Evolutionary conservation across 92 coral and sea anemone species (phyloP), one percentile per base, ranked within the genome.

Genomic region (Muricea muricata): DNA sequence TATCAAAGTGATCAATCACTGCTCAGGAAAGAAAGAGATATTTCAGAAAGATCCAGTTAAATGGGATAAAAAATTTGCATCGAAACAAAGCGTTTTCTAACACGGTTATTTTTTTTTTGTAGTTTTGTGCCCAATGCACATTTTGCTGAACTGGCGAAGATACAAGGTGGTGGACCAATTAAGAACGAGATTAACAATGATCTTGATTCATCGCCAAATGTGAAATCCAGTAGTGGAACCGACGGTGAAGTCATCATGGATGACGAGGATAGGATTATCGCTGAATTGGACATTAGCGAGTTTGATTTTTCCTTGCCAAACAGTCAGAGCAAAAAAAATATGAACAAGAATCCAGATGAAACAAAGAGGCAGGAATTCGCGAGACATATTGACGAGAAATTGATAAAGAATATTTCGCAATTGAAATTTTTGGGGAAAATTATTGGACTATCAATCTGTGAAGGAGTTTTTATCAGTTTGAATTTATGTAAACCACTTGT

Each of bases 401-500:
- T 75, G 25, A 50, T 7, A 24, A 14, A 75, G 65, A 93, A 93
- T 79, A 83, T 92, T 75, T 81, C 89, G 55, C 98, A 92, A 84
- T 85, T 95, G 18, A 93, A 91, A 24, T 89, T 93, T 56, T 83
- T 93, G 30, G 98, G 98, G 45, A 93, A 90, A 28, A 79, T 95
- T 71, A 84, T 93, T 32, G 98, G 98, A 26, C 71, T 87, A 55
- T 93, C 98, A 26, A 87, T 95, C 80, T 95, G 94, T 83, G 90
- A 95, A 75, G 85, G 86, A 20, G 56, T 91, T 81, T 87, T 93
- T 17, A 86, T 95, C 9, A 90, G 89, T 84, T 87, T 95, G 17
- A 93, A 91, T 61, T 80, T 95, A 17, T 92, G 98, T 26, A 93
- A 95, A 83, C 96, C 97, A 24, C 89, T 95, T n/a, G 96, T 93